phyloP scores from a whole-genome alignment of 2,888 invertebrate genomes.

The Cartodere bifasciata region DNA sequence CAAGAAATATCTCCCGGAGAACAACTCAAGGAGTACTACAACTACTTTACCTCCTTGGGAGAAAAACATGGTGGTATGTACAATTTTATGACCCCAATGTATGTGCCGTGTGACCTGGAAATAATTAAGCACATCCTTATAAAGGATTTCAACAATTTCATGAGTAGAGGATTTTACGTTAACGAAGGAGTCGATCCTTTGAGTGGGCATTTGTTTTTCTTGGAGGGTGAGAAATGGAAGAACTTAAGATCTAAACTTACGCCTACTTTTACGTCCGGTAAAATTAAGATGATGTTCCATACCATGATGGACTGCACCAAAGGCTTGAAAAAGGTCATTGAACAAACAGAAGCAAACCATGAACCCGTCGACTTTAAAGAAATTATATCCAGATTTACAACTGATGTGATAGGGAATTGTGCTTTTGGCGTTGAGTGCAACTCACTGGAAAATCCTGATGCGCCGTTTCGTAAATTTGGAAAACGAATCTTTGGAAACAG shows the following conservation, averaged over 20 bases:
- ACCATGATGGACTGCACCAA: constrained; percentile 24
- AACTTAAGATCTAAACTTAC: constrained; percentile 13
- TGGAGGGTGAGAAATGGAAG: constrained; percentile 13
- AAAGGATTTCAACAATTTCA: constrained; percentile 29
- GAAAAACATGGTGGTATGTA: constrained; percentile 11
- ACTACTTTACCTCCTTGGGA: constrained; percentile 11
- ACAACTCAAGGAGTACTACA: constrained; percentile 14
- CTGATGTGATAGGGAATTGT: constrained; percentile 41
- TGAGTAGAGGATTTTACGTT: constrained; percentile 24
- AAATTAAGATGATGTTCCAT: constrained; percentile 34
- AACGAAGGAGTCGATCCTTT: constrained; percentile 27
- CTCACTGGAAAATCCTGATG: constrained; percentile 37
- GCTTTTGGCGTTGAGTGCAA: constrained; percentile 46
- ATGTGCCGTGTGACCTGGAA: constrained; percentile 26
- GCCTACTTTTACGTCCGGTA: constrained; percentile 28
- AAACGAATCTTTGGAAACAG: constrained; percentile 10
- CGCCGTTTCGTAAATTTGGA: constrained; percentile 32
- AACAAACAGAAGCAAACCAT: constrained; percentile 14
- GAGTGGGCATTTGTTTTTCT: constrained; percentile 17
- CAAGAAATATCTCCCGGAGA: constrained; percentile 17
- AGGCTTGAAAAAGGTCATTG: constrained; percentile 21
- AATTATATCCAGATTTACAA: constrained; percentile 34
- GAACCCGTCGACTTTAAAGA: constrained; percentile 33
- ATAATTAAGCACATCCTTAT: constrained; percentile 27
- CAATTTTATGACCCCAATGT: constrained; percentile 19